Evolutionary conservation across 2,113 vertebrate species (phyloP), one percentile per base, ranked within the genome.

Genomic region (Cichladusa arquata): DNA sequence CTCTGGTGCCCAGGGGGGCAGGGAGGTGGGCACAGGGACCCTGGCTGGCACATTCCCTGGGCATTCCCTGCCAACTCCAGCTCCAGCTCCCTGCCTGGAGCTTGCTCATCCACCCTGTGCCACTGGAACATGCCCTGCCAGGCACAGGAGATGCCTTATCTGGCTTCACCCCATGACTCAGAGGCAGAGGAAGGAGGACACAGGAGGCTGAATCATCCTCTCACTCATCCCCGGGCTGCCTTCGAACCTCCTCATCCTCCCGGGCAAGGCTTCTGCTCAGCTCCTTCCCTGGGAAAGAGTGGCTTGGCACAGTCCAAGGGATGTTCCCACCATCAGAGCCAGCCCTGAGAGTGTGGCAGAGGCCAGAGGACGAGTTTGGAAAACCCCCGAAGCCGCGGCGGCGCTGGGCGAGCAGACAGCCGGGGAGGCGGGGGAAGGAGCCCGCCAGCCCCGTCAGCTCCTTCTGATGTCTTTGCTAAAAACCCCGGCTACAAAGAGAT

Each of bases 401-500:
- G 69, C 1, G 6, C 24, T 54, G 12, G 4, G 66, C 2, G 1
- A 95, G 95, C 92, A 92, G 92, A 51, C 91, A 87, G 93, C 93
- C 93, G 71, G 95, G 48, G 81, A 81, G 88, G 53, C 22, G 42
- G 78, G 70, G 70, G 38, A 40, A 74, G 90, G 56, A 83, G 57
- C 71, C 83, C 94, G 96, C 91, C 67, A 93, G 92, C 96, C 96
- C 96, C 91, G 31, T 98, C 97, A 97, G 95, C 94, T 96, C 93
- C 88, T 97, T 98, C 98, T 98, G 98, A 99, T 98, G 98, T 98
- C 98, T 98, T 98, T 98, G 98, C 98, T 98, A 98, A 98, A 97
- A 98, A 97, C 98, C 95, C 94, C 8, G 86, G 98, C 98, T 98
- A 98, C 98, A 98, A 98, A 98, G 98, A 98, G 98, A 98, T 97